These are phyloP conservation scores for Sinotaia quadrata DNA, from an alignment of 2,888 invertebrate species.

Conservation along the genomic window DNA sequence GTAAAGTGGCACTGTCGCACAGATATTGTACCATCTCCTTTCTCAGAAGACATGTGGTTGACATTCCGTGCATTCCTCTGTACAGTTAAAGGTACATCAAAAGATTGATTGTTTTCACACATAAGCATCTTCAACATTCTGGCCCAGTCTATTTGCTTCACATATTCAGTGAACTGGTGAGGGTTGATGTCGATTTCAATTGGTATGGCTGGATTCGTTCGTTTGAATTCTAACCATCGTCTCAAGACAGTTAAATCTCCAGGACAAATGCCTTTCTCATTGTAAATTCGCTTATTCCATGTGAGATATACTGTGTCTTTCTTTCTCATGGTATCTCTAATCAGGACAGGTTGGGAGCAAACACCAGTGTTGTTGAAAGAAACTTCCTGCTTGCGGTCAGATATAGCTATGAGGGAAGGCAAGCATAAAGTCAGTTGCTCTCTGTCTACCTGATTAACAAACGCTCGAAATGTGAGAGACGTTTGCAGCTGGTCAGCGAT, in stretches of 20 bases:
- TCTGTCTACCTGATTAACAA: slow-evolving; percentile 41
- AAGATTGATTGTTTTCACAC: not conserved
- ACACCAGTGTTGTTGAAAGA: slow-evolving; percentile 41
- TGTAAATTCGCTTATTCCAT: slow-evolving; percentile 45
- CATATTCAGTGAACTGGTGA: not conserved
- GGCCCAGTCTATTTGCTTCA: slow-evolving; percentile 21
- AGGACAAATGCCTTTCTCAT: not conserved
- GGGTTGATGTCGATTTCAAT: slow-evolving; percentile 8
- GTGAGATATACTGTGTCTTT: slow-evolving; percentile 30
- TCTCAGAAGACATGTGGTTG: slow-evolving; percentile 23
- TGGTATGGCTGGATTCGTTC: not conserved
- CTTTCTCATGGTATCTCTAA: slow-evolving; percentile 27
- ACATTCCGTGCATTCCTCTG: not conserved
- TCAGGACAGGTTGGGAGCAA: slow-evolving; percentile 37
- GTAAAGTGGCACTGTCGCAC: slow-evolving; percentile 25
- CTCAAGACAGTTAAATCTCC: not conserved
- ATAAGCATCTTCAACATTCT: not conserved
- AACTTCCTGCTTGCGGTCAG: slow-evolving; percentile 35
- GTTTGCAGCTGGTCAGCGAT: slow-evolving; percentile 39
- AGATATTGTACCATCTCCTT: slow-evolving; percentile 13
- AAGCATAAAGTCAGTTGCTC: slow-evolving; percentile 38
- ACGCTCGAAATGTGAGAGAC: slow-evolving; percentile 36
- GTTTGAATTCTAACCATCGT: not conserved
- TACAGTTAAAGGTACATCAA: not conserved
- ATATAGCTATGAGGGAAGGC: slow-evolving; percentile 38